A percentile compares a stretch with the other conserved stretches of the same genome.
These are phyloP conservation scores for Orthosia gothica DNA, from an alignment of 2,888 invertebrate genomes.

Conservation along the genomic window DNA sequence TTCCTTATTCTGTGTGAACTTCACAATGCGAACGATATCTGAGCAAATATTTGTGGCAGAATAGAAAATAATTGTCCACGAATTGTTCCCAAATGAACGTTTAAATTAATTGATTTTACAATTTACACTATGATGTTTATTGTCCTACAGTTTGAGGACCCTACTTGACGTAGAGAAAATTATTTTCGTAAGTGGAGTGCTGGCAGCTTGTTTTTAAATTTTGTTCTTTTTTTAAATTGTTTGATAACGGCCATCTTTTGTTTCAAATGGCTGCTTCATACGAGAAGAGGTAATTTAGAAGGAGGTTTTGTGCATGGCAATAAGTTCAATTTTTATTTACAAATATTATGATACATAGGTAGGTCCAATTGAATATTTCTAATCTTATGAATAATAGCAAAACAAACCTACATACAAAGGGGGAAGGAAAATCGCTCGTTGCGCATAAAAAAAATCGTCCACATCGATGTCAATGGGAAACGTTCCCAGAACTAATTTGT, in stretches of 20 bases:
- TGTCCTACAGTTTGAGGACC: constrained; percentile 29
- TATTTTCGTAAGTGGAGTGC: constrained; percentile 5
- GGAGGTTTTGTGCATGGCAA: too few species aligned
- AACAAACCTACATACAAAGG: too few species aligned
- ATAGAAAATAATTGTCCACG: constrained; percentile 60
- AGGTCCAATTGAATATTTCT: too few species aligned
- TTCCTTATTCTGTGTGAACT: neutral
- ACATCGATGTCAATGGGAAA: too few species aligned
- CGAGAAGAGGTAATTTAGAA: neutral
- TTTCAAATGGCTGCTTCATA: neutral
- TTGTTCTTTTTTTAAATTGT: neutral
- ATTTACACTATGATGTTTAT: constrained; percentile 39
- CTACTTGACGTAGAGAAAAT: constrained; percentile 11
- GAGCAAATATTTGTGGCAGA: constrained; percentile 61
- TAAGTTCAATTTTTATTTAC: too few species aligned
- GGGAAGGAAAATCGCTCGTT: too few species aligned
- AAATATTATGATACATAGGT: too few species aligned
- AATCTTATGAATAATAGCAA: too few species aligned
- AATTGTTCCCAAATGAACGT: constrained; percentile 47
- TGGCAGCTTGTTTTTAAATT: neutral
- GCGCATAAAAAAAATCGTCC: too few species aligned
- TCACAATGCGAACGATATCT: constrained; percentile 42
- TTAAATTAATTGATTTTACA: constrained; percentile 60
- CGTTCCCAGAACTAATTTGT: too few species aligned
- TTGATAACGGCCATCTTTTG: neutral